Percentiles rank a stretch among this genome's conserved stretches.
These are phyloP conservation scores for Protonibea diacanthus DNA, from an alignment of 2,797 vertebrate species.

Conservation along the genomic window DNA sequence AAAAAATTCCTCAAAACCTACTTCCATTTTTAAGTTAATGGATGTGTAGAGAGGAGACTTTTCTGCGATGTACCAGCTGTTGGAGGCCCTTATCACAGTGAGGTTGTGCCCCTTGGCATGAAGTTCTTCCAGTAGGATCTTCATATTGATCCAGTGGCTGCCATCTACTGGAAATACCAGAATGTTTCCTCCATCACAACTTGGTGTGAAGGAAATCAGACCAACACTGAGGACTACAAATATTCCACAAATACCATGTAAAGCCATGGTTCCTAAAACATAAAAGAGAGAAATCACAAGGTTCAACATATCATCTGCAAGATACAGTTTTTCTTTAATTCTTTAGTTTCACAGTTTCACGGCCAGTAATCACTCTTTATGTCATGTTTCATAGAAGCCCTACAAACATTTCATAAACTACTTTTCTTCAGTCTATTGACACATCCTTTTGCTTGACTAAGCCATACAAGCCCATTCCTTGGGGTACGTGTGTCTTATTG, in stretches of 20 bases:
- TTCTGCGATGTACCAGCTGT: slow-evolving; percentile 79
- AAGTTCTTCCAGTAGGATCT: slow-evolving; percentile 78
- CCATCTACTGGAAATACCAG: slow-evolving; percentile 80
- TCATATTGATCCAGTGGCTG: slow-evolving; percentile 86
- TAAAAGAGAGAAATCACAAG: neutral
- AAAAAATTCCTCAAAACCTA: slow-evolving; percentile 48
- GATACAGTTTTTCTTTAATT: neutral
- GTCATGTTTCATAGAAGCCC: too few relatives aligned
- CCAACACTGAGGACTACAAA: slow-evolving; percentile 33
- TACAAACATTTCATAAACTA: too few relatives aligned
- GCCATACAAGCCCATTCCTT: too few relatives aligned
- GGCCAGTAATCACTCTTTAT: too few relatives aligned
- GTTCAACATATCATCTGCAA: neutral
- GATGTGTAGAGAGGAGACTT: slow-evolving; percentile 75
- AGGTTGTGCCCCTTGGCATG: slow-evolving; percentile 79
- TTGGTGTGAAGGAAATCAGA: slow-evolving; percentile 42
- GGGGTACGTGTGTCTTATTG: too few relatives aligned
- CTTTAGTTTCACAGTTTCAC: too few relatives aligned
- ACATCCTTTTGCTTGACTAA: too few relatives aligned
- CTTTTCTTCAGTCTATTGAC: too few relatives aligned
- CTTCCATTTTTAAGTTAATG: slow-evolving; percentile 50
- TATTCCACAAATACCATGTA: slow-evolving; percentile 5
- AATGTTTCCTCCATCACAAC: slow-evolving; percentile 77
- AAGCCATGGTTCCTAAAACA: slow-evolving; percentile 42
- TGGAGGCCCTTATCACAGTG: slow-evolving; percentile 71